phyloP scores from a whole-genome alignment of 2,113 vertebrate genomes.

The Vireo altiloquus region DNA sequence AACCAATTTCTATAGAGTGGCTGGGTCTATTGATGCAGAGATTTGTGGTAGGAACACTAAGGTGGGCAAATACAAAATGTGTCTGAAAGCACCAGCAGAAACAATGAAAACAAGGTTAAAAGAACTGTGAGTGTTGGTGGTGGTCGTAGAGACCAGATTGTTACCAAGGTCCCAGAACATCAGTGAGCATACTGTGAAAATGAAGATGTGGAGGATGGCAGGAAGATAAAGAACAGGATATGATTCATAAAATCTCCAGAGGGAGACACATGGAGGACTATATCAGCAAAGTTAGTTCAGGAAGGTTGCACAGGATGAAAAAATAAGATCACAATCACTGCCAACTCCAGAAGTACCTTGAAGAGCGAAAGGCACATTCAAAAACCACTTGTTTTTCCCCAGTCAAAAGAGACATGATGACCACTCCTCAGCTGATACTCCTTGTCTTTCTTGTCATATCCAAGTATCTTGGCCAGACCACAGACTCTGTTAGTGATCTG shows the following conservation, averaged over 20 bases:
- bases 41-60: not conserved
- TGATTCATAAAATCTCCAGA: not conserved
- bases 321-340: not conserved
- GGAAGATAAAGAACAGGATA: not conserved
- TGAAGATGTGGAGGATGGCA: not conserved
- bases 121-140: not conserved
- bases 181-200: not conserved
- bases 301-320: not conserved
- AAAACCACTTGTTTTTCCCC: not conserved
- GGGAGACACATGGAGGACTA: not conserved
- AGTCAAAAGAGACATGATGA: not conserved
- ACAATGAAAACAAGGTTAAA: not conserved
- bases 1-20: fast-evolving
- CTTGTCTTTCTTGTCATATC: not conserved
- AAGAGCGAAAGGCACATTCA: not conserved
- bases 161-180: not conserved
- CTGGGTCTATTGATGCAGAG: not conserved
- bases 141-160: not conserved
- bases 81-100: not conserved
- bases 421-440: not conserved
- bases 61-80: not conserved
- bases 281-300: not conserved
- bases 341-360: not conserved
- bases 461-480: not conserved
- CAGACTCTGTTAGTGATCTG: not conserved